Evolutionary conservation across 2,113 vertebrate genomes (phyloP), one percentile per base, ranked within the genome.

Genomic region (Lynx canadensis): DNA sequence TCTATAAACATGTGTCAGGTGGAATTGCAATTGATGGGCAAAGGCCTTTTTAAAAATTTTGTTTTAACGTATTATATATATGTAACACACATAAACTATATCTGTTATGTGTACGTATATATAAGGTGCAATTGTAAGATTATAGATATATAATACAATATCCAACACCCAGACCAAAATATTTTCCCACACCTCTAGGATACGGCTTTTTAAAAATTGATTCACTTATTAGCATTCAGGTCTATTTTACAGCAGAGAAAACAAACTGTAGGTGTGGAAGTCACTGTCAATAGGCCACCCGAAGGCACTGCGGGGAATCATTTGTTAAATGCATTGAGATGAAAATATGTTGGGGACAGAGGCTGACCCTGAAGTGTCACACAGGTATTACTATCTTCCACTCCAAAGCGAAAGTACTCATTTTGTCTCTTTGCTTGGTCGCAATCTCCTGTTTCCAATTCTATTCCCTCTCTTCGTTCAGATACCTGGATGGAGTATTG

Each of bases 231-330:
- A 91, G 69, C 65, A 41, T 66, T 88, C 12, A 85, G 14, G 25
- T 89, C n/a, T 84, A 3, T 79, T 84, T 95, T 81, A 12, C 73
- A 86, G 78, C 71, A 81, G 73, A 68, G 68, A 71, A 95, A 96
- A 88, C n/a, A 79, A 84, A 23, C 33, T 23, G 9, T 80, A 65
- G 81, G 73, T 94, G 74, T 11, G 90, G 87, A 87, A 74, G n/a
- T 79, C 8, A 7, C 36, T 38, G 12, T 55, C 41, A 21, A 23
- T 14, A 38, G 27, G 50, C 60, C 16, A 25, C 84, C 27, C 6
- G 36, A 66, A 94, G 84, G 19, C 33, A 21, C 23, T 21, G 25
- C 8, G 25, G 74, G 68, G 31, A 85, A 76, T 52, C 48, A 73
- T n/a, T 52, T 38, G 57, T 74, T 82, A 78, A 95, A 65, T 57